Base-by-base conservation (phyloP, 2,888 invertebrate species). In the Plagiodera versicolora region DNA sequence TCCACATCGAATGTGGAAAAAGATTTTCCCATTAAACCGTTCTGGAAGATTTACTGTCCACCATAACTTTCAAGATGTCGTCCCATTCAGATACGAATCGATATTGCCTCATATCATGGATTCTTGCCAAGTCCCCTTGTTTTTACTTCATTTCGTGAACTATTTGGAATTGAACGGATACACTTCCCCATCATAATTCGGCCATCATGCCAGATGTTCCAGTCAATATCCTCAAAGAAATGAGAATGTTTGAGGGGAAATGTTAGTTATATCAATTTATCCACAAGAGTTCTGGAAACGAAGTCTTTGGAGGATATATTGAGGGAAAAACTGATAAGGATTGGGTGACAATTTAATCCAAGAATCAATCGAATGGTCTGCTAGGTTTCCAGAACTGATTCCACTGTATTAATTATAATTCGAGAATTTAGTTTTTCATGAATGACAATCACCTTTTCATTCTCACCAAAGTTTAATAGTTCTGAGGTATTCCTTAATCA, bases 91-190 rank as follows among this genome's bases (percentile, higher is more conserved):
- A 30, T 48, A 20, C n/a, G 20, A 56, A 56, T 56, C 56, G 48
- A 56, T 56, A 56, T 20, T 32, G 32, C 56, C 56, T 30, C 47
- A 48, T 48, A 24, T 47, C 32, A 35, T 56, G 56, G 56, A 56
- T 46, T 47, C 47, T 48, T 56, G 56, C 56, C 56, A 56, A 56
- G 32, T 30, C 19, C 32, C 32, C 30, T 46, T 55, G 55, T 55
- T 30, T 56, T 32, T 56, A 32, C 56, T 30, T 48, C 30, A 46
- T 11, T 48, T 32, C 48, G 32, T 52, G 8, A 39, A 52, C 35
- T 39, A 20, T 52, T 52, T 39, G 19, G 18, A 30, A 52, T 52
- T 24, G 35, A 39, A 11, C 39, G 52, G 39, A 52, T 52, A 52
- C 18, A 52, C 32, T 52, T 32, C 16, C 14, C 19, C 18, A 39